Evolutionary conservation across 2,888 invertebrate genomes (phyloP), one percentile per base, ranked within the genome.

Genomic region (Catocala sponsa): DNA sequence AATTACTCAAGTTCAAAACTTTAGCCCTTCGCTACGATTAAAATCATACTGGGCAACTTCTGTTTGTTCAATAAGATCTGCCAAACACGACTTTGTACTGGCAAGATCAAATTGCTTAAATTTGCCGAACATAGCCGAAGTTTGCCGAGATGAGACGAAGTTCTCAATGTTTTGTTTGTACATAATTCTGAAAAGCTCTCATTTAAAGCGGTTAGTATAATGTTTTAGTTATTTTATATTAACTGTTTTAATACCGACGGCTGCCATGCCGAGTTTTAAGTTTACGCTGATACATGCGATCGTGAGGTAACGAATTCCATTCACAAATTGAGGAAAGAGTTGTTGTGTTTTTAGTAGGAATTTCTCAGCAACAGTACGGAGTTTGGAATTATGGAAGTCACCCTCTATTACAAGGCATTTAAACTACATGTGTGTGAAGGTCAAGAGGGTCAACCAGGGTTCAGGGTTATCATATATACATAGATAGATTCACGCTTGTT

Each of bases 61-160:
- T 74, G 62, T 70, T 77, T 73, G 52, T 50, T 54, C 47, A 57
- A 60, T 49, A 47, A 56, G 63, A 74, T 64, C 61, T 60, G 25
- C 42, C 52, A 70, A 72, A 76, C 55, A 66, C 59, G 58, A 72
- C 55, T 57, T 53, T 13, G 38, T 48, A 35, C 12, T 63, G 25
- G 51, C 60, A 76, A 70, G 55, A 68, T 58, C 49, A 76, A 70
- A 76, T 70, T 62, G 60, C 61, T 65, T 60, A 61, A 76, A 76
- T 56, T 59, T 63, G 6, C 62, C 59, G 47, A 68, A 38, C 25
- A 48, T 50, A 2, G 12, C 25, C 63, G 50, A 74, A 74, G 42
- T 77, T 71, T 65, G 46, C 48, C 62, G 55, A 68, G 25, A 59
- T 65, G 57, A 64, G 65, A 49, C 50, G 62, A 66, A 74, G 56